Percentiles rank a stretch among this genome's conserved stretches.
These are phyloP conservation scores for Mustela lutreola DNA, from an alignment of 2,113 vertebrate species.

Conservation along the genomic window DNA sequence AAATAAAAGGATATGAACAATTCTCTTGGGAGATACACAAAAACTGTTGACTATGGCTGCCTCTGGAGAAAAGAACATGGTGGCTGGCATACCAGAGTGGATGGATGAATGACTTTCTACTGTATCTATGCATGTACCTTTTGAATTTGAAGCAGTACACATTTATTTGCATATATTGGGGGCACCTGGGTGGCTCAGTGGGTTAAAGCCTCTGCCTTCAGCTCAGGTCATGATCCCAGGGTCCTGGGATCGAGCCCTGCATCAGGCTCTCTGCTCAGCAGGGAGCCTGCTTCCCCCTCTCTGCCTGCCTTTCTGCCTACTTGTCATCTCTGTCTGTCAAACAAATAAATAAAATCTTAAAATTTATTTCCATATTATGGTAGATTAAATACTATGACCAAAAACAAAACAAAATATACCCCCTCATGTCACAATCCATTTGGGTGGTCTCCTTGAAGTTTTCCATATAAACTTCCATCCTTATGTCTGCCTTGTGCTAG, in stretches of 20 bases:
- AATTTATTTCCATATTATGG: background rate
- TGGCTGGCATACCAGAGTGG: background rate
- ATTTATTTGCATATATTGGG: background rate
- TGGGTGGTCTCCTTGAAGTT: background rate
- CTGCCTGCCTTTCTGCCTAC: too few relatives aligned
- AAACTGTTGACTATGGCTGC: background rate
- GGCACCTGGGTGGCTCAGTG: too few relatives aligned
- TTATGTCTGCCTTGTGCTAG: background rate
- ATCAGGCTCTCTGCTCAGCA: too few relatives aligned
- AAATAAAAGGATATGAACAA: background rate
- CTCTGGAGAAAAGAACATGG: background rate
- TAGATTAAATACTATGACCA: background rate
- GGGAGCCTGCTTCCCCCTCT: too few relatives aligned
- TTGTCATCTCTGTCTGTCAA: too few relatives aligned
- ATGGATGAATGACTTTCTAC: background rate
- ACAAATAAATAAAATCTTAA: too few relatives aligned
- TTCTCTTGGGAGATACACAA: slow-evolving; percentile 5
- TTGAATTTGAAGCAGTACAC: background rate
- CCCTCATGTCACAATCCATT: background rate
- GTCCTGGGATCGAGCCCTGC: too few relatives aligned
- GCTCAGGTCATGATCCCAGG: too few relatives aligned
- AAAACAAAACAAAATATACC: background rate
- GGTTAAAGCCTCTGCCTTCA: too few relatives aligned
- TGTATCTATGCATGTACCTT: background rate
- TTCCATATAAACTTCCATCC: background rate